Percentiles rank a stretch among this genome's conserved stretches.
phyloP scores from a whole-genome alignment of 2,888 invertebrate genomes.

The Seladonia tumulorum region DNA sequence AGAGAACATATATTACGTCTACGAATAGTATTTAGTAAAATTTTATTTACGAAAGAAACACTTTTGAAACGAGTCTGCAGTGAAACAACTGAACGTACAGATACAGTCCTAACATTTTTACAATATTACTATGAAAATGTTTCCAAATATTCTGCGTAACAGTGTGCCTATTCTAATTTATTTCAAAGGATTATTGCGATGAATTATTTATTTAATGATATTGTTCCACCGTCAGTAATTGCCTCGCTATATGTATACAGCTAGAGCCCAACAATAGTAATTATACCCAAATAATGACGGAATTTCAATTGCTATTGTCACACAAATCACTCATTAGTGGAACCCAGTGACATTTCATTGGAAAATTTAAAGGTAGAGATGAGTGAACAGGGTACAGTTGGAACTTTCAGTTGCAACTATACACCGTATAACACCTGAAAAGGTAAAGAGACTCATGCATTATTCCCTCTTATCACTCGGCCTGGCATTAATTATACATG shows the following conservation, averaged over 20 bases:
- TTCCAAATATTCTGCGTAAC: no score
- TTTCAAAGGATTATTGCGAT: not conserved
- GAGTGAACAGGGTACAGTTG: not conserved
- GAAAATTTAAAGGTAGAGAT: not conserved
- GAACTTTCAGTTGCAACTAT: not conserved
- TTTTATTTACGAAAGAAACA: no score
- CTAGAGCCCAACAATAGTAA: no score
- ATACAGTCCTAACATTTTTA: no score
- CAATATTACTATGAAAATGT: no score
- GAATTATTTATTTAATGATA: not conserved
- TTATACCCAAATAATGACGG: no score
- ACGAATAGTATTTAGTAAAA: no score
- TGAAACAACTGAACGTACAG: no score
- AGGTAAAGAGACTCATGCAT: constrained; percentile 47
- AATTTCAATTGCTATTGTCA: not conserved
- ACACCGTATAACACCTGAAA: constrained; percentile 30
- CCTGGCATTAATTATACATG: constrained; percentile 55
- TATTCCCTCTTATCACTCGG: constrained; percentile 30
- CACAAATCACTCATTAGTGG: not conserved
- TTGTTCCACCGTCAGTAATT: not conserved
- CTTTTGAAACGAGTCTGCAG: no score
- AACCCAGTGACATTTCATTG: not conserved
- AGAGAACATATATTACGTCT: no score
- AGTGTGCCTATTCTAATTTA: no score
- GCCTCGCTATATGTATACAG: no score